phyloP scores from a whole-genome alignment of 2,113 vertebrate genomes.

The Formicarius rufipectus region DNA sequence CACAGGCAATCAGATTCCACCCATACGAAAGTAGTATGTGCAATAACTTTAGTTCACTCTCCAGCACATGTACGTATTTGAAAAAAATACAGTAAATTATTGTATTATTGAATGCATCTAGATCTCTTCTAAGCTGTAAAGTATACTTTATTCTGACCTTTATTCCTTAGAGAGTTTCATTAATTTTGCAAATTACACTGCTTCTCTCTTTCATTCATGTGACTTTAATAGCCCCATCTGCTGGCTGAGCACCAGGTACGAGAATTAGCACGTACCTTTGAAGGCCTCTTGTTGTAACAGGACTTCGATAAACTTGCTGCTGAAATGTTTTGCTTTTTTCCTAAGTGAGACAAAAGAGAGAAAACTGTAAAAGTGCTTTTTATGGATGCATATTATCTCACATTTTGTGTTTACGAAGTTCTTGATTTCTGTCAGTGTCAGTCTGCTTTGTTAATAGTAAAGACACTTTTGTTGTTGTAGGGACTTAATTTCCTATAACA shows the following conservation, averaged over 20 bases:
- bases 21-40: not conserved
- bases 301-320: not conserved
- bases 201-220: conserved; percentile 35
- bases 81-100: not conserved
- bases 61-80: not conserved
- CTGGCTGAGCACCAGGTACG: conserved; percentile 36
- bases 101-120: not conserved
- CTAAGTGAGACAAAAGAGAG: not conserved
- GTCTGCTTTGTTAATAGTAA: not conserved
- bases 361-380: not conserved
- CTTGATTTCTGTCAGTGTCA: not conserved
- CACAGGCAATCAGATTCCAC: not conserved
- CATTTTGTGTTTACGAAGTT: not conserved
- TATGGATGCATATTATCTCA: not conserved
- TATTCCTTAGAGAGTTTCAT: not conserved
- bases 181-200: conserved; percentile 14
- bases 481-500: not conserved
- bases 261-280: not conserved
- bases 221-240: conserved; percentile 64
- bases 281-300: not conserved
- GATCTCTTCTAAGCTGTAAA: not conserved
- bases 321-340: not conserved
- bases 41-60: not conserved
- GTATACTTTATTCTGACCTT: not conserved
- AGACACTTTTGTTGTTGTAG: not conserved